phyloP scores from a whole-genome alignment of 2,797 vertebrate species.

The Holocentrus rufus region DNA sequence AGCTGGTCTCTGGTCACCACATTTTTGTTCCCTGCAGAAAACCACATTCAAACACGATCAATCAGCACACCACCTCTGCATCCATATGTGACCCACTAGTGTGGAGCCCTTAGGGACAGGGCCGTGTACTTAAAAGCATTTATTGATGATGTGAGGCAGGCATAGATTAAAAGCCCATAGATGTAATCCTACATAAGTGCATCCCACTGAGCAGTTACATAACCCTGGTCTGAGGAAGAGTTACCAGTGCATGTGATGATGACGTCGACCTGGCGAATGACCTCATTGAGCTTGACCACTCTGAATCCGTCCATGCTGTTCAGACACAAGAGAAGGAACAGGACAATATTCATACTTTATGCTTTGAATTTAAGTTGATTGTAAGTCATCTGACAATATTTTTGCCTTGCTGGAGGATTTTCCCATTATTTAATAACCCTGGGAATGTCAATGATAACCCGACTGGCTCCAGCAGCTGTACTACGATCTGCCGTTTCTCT shows the following conservation, averaged over 20 bases:
- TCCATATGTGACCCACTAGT: not conserved
- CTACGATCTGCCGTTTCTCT: not conserved
- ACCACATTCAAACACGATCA: conserved; percentile 10
- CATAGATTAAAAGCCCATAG: conserved; percentile 8
- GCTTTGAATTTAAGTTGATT: conserved; percentile 1
- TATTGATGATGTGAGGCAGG: not conserved
- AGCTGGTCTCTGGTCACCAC: conserved; percentile 95
- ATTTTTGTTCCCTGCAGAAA: conserved; percentile 90
- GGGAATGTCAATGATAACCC: too few relatives aligned
- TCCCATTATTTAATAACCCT: too few relatives aligned
- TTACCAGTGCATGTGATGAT: conserved; percentile 97
- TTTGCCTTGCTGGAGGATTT: conserved; percentile 1
- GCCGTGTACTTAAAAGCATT: not conserved
- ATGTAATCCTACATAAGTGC: conserved; percentile 8
- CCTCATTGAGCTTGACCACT: conserved; percentile 93
- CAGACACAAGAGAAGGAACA: conserved; percentile 43
- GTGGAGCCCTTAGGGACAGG: not conserved
- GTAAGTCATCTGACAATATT: conserved; percentile 1
- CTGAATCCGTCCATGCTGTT: conserved; percentile 96
- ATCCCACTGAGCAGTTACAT: not conserved
- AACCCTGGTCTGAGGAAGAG: not conserved
- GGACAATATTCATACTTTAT: conserved; percentile 16
- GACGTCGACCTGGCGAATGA: conserved; percentile 92
- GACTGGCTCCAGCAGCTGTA: not conserved
- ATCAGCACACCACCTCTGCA: not conserved